Conservation (phyloP, 1,140 invertebrate species). For the Zaprionus capensis region DNA sequence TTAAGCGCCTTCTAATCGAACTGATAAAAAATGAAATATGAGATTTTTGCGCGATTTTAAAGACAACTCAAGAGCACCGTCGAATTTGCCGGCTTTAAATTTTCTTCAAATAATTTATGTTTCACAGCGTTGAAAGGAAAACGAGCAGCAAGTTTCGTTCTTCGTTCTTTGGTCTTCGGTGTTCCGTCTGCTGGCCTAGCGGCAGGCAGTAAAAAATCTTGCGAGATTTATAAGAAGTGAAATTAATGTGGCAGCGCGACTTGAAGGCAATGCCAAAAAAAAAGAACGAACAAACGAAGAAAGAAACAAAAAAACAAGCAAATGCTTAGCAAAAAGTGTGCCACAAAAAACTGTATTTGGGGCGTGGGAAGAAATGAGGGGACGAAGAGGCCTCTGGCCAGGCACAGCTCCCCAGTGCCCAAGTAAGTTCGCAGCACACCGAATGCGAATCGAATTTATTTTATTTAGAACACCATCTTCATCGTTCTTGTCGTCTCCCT, state of each 20-base stretch:
- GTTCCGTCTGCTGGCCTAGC: neutral
- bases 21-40: constrained; percentile 64
- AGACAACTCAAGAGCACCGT: constrained; percentile 15
- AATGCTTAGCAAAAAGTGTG: constrained; percentile 41
- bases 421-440: constrained; percentile 32
- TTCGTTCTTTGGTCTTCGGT: neutral
- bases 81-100: constrained; percentile 43
- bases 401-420: constrained; percentile 11
- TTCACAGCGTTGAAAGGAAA: constrained; percentile 21
- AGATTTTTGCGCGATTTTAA: constrained; percentile 39
- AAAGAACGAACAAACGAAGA: constrained; percentile 27
- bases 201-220: constrained; percentile 40
- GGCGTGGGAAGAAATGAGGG: constrained; percentile 39
- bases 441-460: constrained; percentile 72
- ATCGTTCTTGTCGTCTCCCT: constrained; percentile 12
- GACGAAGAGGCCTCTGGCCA: constrained; percentile 24
- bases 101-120: constrained; percentile 55
- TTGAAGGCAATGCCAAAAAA: constrained; percentile 26
- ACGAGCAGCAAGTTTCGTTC: constrained; percentile 29
- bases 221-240: constrained; percentile 77
- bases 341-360: constrained; percentile 15
- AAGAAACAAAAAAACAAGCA: constrained; percentile 30
- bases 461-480: constrained; percentile 55
- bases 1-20: constrained; percentile 25
- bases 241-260: constrained; percentile 75